Evolutionary conservation across 2,888 invertebrate genomes (phyloP).

Genomic region (Drosophila conformis): DNA sequence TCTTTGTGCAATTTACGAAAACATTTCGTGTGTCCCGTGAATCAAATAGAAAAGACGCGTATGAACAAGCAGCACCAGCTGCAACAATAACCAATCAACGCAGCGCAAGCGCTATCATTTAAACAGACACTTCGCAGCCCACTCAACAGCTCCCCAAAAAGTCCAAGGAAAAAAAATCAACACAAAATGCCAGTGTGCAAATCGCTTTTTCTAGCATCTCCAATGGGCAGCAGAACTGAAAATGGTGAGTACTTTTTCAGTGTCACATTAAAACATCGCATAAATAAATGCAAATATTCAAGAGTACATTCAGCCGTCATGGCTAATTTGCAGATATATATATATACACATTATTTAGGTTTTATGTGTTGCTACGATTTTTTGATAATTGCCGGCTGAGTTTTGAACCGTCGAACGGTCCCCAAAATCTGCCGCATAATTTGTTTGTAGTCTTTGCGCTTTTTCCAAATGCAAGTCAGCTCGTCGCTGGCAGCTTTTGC

Average conservation of each 20-base stretch:
- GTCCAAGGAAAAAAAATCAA: constrained; percentile 29
- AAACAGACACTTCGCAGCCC: constrained; percentile 22
- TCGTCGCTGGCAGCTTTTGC: constrained; percentile 8
- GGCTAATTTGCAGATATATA: not conserved
- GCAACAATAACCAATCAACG: constrained; percentile 19
- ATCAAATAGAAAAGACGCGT: constrained; percentile 40
- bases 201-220: constrained; percentile 40
- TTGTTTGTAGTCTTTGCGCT: constrained; percentile 34
- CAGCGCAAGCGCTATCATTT: constrained; percentile 8
- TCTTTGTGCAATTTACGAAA: constrained; percentile 62
- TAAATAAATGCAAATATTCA: constrained; percentile 16
- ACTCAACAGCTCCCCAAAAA: constrained; percentile 2
- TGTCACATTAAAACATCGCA: not conserved
- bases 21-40: constrained; percentile 49
- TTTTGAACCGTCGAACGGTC: not conserved
- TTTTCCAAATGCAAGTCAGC: constrained; percentile 2
- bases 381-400: constrained; percentile 5
- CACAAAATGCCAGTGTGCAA: constrained; percentile 53
- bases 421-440: constrained; percentile 27
- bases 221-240: constrained; percentile 72
- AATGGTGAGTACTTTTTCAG: constrained; percentile 62
- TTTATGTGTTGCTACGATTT: not conserved
- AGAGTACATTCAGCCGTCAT: not conserved
- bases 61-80: constrained; percentile 55
- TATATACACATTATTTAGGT: constrained; percentile 2